Base-by-base conservation (phyloP, 2,113 vertebrate genomes). In the Pogonocichla stellata region DNA sequence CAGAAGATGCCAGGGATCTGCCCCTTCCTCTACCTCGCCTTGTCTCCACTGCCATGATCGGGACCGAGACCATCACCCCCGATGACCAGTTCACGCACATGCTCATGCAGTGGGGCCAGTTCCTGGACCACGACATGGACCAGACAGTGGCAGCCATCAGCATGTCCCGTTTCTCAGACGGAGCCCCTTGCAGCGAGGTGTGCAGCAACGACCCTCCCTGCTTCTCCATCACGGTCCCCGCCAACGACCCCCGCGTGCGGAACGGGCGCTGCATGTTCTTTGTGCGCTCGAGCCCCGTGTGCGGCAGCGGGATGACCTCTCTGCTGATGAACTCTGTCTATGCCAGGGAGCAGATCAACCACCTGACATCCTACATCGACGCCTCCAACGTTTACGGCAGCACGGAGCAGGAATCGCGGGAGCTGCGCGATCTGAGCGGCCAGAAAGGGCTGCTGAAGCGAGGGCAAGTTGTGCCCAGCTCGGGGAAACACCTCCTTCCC, bases 31-130 rank as follows among this genome's bases (percentile, higher is more conserved):
- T 98, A 8, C 98, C 98, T 16, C 97, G 98, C 34, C 96, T 97
- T 0, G 95, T 98, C 69, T 98, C 98, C 48, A 98, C 98, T 0
- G 89, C 97, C 56, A 96, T 98, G 96, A 95, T 98, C 0, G 98
- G 98, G 14, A 97, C 98, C 0, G 98, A 98, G 83, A 97, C 97
- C 43, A 50, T 98, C 65, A 98, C 98, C 19, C 94, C 97, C 0
- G 98, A 98, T 1, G 96, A 96, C 19, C 97, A 96, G 43, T 98
- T 97, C 92, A 98, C 98, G 0, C 98, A 98, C 88, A 97, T 98
- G 97, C 92, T 98, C 6, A 98, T 98, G 98, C 98, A 98, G 54
- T 98, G 98, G 98, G 98, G 98, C 14, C 98, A 98, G 89, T 98
- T 98, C 61, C 88, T 98, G 88, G 98, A 98, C 78, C 98, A 98